Evolutionary conservation across 1,140 invertebrate species (phyloP).

Genomic region (Lycorma delicatula): DNA sequence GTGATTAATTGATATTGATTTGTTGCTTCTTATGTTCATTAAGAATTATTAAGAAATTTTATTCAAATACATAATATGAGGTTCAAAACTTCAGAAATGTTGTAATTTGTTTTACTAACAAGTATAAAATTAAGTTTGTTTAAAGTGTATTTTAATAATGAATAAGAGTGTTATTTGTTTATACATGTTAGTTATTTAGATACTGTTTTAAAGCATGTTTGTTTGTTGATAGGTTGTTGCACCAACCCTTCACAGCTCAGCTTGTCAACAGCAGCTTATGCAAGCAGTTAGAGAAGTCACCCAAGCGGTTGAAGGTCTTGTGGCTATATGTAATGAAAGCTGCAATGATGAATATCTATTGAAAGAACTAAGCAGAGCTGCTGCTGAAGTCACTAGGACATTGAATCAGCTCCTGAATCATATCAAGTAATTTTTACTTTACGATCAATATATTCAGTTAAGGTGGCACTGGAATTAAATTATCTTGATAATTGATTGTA

Average conservation of each 20-base stretch:
- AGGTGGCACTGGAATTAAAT: too few species aligned
- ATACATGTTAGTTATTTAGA: neutral
- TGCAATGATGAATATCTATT: constrained; percentile 57
- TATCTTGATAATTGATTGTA: too few species aligned
- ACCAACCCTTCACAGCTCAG: constrained; percentile 75
- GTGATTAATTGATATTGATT: constrained; percentile 44
- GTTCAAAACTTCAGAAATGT: too few species aligned
- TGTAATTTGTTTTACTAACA: too few species aligned
- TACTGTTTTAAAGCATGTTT: too few species aligned
- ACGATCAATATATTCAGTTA: too few species aligned
- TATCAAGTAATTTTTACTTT: constrained; percentile 58
- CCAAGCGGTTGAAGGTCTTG: constrained; percentile 83
- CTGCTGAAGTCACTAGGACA: constrained; percentile 79
- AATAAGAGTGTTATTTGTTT: neutral
- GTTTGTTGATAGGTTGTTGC: constrained; percentile 55
- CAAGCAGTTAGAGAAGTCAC: constrained; percentile 89
- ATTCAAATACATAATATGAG: too few species aligned
- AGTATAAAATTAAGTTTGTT: too few species aligned
- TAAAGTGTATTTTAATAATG: too few species aligned
- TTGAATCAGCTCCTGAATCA: constrained; percentile 86
- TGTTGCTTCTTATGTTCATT: too few species aligned
- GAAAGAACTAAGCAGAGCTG: constrained; percentile 73
- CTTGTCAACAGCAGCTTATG: constrained; percentile 89
- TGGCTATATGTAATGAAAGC: constrained; percentile 70
- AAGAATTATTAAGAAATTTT: too few species aligned